Base-by-base conservation (phyloP, 1,140 invertebrate genomes). In the Aporrectodea caliginosa region DNA sequence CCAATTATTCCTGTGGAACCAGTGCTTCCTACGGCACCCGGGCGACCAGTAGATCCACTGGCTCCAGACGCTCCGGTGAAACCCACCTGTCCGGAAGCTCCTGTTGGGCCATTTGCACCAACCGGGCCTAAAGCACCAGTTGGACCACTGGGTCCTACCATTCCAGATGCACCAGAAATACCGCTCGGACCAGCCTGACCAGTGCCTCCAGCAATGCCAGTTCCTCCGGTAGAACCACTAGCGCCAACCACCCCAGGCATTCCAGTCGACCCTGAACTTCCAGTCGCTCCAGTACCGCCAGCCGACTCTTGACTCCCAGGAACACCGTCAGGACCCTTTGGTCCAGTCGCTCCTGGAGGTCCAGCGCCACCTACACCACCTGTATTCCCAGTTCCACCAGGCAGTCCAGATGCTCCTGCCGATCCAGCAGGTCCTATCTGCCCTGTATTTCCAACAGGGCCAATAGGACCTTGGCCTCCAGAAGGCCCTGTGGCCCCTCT, bases 321-420 rank as follows among this genome's bases (percentile, higher is more conserved):
- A 2, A n/a, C 12, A 29, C 75, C 75, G 27, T 35, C 30, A 2
- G 43, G 43, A 58, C 43, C 43, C 43, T 58, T 58, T 58, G 43
- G 43, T 58, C 43, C 43, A 58, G 43, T 58, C 22, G 43, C 43
- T 58, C 43, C 43, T 12, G 43, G 43, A 58, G 43, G 43, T 58
- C 43, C 43, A 22, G 43, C 6, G 6, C 43, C 43, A 58, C 43
- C 43, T 58, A 22, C 22, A 22, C 43, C 43, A 12, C 43, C 43
- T 12, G 22, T 58, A 12, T 12, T 58, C 22, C 43, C 43, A 32
- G 31, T 31, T 35, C 70, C 33, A n/a, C 78, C 71, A 16, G 35
- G n/a, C 16, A 80, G 78, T 75, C 83, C 83, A 27, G 77, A 73
- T 12, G 79, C 78, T 35, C 83, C 83, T 0, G 77, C 76, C 73